Percentiles rank a stretch among this genome's conserved stretches.
Conservation (phyloP, 2,797 vertebrate species). For the Hipposideros larvatus region DNA sequence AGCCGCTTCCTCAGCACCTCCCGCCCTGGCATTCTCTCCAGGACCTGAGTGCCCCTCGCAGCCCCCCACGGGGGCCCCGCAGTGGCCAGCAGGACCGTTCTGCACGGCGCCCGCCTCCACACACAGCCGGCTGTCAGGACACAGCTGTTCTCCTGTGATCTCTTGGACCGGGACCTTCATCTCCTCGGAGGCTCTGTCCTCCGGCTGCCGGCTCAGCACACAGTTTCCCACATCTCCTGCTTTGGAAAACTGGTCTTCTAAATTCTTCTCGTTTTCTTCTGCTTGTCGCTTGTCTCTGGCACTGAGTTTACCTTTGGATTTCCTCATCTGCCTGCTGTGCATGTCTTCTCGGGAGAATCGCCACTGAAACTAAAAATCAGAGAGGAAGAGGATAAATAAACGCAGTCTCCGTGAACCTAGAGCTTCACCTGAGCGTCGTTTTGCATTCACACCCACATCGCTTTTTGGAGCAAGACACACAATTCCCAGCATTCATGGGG, state of each 20-base stretch:
- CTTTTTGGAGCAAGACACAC: background rate
- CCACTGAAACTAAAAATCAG: slow-evolving; percentile 89
- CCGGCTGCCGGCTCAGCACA: slow-evolving; percentile 57
- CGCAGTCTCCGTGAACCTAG: fast-evolving
- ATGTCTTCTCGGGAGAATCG: slow-evolving; percentile 89
- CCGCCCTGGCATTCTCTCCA: background rate
- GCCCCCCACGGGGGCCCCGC: background rate
- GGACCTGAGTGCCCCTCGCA: fast-evolving
- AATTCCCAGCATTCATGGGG: too few species aligned
- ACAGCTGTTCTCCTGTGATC: background rate
- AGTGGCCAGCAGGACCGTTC: background rate
- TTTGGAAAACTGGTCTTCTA: slow-evolving; percentile 83
- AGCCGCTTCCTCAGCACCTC: background rate
- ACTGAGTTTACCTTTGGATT: slow-evolving; percentile 86
- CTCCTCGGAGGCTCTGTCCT: background rate
- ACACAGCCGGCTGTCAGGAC: fast-evolving
- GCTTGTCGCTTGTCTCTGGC: slow-evolving; percentile 78
- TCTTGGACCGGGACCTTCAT: background rate
- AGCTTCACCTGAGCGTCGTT: fast-evolving
- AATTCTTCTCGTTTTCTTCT: slow-evolving; percentile 86
- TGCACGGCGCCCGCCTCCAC: background rate
- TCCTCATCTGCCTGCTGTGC: slow-evolving; percentile 86
- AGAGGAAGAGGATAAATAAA: background rate
- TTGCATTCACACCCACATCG: fast-evolving
- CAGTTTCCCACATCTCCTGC: slow-evolving; percentile 71